Percentiles rank a stretch among this genome's conserved stretches.
Evolutionary conservation across 2,113 vertebrate genomes (phyloP).

Genomic region (Nannospalax galili): DNA sequence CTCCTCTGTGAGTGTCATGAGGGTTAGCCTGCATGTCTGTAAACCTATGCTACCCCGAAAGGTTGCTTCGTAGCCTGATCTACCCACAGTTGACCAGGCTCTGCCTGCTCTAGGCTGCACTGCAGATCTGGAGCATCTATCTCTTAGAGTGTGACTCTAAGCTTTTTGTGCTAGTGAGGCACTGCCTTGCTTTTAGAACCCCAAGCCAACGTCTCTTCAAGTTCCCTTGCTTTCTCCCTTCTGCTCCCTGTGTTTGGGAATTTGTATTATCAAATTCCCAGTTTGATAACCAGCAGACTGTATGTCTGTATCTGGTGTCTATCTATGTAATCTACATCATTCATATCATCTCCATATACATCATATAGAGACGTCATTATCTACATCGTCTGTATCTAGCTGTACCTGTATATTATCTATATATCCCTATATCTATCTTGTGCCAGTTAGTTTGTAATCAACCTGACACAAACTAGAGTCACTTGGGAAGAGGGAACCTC

Average conservation of each 20-base stretch:
- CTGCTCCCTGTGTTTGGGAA: not conserved
- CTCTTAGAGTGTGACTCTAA: not conserved
- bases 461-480: too few relatives aligned
- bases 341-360: too few relatives aligned
- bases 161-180: fast-evolving
- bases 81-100: not conserved
- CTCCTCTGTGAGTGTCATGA: not conserved
- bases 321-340: not conserved
- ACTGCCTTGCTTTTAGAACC: not conserved
- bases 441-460: too few relatives aligned
- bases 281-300: not conserved
- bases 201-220: not conserved
- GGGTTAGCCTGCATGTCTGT: too few relatives aligned
- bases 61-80: not conserved
- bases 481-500: too few relatives aligned
- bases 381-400: not conserved
- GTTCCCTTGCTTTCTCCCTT: not conserved
- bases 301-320: not conserved
- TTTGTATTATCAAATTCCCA: too few relatives aligned
- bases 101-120: fast-evolving
- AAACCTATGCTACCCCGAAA: not conserved
- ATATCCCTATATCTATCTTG: too few relatives aligned
- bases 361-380: too few relatives aligned
- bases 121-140: not conserved
- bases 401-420: not conserved